Evolutionary conservation across 2,888 invertebrate genomes (phyloP).

Genomic region (Slavum lentiscoides): DNA sequence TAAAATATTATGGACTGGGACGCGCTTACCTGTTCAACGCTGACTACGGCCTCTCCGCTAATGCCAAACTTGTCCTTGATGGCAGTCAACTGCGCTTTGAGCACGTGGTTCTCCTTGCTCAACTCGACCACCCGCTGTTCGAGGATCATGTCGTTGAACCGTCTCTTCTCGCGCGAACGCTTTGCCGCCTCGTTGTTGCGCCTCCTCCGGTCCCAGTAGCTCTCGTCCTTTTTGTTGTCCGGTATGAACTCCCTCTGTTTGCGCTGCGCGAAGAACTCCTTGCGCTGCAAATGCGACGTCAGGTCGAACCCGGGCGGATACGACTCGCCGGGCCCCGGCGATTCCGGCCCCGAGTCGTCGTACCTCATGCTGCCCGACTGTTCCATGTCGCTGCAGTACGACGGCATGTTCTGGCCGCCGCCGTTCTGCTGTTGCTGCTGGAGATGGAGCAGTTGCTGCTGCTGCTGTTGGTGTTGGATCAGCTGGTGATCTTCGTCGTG

Average conservation of each 20-base stretch:
- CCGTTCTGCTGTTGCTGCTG: conserved; percentile 71
- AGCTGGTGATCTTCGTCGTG: conserved; percentile 5
- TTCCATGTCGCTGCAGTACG: conserved; percentile 58
- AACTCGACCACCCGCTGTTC: conserved; percentile 92
- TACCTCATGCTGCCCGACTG: conserved; percentile 45
- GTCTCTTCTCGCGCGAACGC: conserved; percentile 91
- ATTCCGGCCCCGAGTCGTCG: conserved; percentile 58
- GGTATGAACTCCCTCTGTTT: conserved; percentile 96
- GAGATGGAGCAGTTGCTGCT: conserved; percentile 67
- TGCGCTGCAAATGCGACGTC: conserved; percentile 63
- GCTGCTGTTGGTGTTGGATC: conserved; percentile 64
- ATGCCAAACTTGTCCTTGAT: conserved; percentile 92
- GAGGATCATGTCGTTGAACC: conserved; percentile 94
- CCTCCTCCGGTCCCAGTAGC: conserved; percentile 94
- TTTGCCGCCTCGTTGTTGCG: conserved; percentile 98
- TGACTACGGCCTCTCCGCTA: conserved; percentile 82
- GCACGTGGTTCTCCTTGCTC: conserved; percentile 91
- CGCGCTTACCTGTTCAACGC: conserved; percentile 72
- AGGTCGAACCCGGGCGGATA: conserved; percentile 49
- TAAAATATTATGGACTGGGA: not conserved
- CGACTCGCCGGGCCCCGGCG: conserved; percentile 57
- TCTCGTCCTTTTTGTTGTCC: conserved; percentile 94
- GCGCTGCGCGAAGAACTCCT: conserved; percentile 84
- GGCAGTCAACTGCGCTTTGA: conserved; percentile 89
- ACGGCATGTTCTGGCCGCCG: conserved; percentile 26